These are phyloP conservation scores for Chlamydotis undulata DNA, from an alignment of 2,113 vertebrate species.

Conservation along the genomic window DNA sequence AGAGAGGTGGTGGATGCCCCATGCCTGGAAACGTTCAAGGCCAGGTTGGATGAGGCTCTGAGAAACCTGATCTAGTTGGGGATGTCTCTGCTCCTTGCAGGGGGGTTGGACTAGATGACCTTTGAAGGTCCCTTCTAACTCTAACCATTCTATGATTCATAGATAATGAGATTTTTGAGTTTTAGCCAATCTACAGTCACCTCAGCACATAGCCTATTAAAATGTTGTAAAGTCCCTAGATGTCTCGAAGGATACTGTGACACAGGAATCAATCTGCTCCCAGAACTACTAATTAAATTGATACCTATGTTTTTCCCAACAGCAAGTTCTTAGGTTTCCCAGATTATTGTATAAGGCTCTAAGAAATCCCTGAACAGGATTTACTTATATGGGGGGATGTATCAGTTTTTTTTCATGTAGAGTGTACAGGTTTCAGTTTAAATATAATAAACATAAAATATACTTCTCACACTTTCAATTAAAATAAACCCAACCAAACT, in stretches of 20 bases:
- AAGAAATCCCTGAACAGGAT: not conserved
- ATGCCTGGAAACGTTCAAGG: no score
- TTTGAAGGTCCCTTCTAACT: no score
- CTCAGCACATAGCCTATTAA: not conserved
- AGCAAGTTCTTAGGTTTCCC: not conserved
- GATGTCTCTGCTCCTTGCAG: no score
- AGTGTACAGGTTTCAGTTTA: not conserved
- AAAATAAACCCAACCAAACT: accelerated
- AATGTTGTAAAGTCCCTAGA: not conserved
- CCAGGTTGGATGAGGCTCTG: no score
- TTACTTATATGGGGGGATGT: not conserved
- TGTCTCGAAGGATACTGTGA: not conserved
- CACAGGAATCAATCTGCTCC: not conserved
- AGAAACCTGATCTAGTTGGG: no score
- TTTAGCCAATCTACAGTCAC: not conserved
- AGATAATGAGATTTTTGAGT: not conserved
- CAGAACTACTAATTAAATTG: not conserved
- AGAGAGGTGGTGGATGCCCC: no score
- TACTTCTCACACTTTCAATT: not conserved
- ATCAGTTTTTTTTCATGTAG: not conserved
- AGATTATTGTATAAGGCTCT: not conserved
- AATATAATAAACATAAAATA: not conserved
- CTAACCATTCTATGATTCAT: no score
- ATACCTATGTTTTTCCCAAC: not conserved
- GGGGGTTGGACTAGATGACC: no score